A percentile compares a stretch with the other conserved stretches of the same genome.
These are phyloP conservation scores for Napeogenes sylphis DNA, from an alignment of 2,888 invertebrate genomes.

Conservation along the genomic window DNA sequence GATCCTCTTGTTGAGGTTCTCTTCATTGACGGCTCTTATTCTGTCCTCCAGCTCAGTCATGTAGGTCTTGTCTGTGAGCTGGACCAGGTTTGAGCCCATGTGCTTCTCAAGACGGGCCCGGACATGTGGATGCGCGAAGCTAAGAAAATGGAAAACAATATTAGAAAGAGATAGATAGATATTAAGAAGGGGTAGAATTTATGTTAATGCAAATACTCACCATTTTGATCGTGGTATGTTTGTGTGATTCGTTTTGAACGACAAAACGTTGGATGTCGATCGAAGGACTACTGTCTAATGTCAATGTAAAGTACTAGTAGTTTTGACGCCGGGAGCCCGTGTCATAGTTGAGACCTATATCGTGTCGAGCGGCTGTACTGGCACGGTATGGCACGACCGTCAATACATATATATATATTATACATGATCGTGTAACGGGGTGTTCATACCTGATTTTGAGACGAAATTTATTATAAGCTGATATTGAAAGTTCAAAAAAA, in stretches of 20 bases:
- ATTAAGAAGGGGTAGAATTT: conserved; percentile 3
- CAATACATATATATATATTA: conserved; percentile 60
- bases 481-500: too few relatives aligned
- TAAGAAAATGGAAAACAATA: conserved; percentile 39
- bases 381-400: conserved; percentile 72
- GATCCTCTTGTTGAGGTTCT: conserved; percentile 80
- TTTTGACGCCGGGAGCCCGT: conserved; percentile 68
- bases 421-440: conserved; percentile 54
- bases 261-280: conserved; percentile 20
- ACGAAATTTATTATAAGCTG: too few relatives aligned
- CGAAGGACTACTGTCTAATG: conserved; percentile 31
- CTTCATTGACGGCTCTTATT: conserved; percentile 80
- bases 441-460: conserved; percentile 43
- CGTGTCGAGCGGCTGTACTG: conserved; percentile 58
- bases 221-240: conserved; percentile 41
- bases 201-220: conserved; percentile 22
- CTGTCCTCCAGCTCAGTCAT: conserved; percentile 81
- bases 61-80: conserved; percentile 81
- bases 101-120: conserved; percentile 81
- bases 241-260: conserved; percentile 50
- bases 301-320: conserved; percentile 62
- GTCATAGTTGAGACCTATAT: conserved; percentile 68
- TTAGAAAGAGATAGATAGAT: background rate
- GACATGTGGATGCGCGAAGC: conserved; percentile 81
- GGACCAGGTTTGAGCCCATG: conserved; percentile 83